Evolutionary conservation across 2,888 invertebrate genomes (phyloP).

Genomic region (Sarcophaga rosellei): DNA sequence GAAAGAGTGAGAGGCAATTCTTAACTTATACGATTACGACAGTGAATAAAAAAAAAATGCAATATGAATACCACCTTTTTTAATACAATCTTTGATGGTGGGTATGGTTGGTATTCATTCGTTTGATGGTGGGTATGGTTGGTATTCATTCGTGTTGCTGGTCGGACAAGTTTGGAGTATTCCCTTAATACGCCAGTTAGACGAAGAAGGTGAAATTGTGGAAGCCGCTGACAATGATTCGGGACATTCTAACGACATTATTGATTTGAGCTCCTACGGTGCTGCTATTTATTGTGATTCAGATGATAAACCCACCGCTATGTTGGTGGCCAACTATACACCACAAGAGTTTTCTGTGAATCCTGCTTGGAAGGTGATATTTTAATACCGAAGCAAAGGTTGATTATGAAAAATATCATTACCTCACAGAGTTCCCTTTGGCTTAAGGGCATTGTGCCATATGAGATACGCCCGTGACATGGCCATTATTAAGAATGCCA

Average conservation of each 20-base stretch:
- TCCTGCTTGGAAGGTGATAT: constrained; percentile 91
- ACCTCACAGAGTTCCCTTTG: constrained; percentile 84
- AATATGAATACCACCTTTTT: no score
- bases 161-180: constrained; percentile 24
- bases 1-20: no score
- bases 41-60: no score
- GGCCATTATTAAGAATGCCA: constrained; percentile 86
- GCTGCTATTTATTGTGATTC: constrained; percentile 83
- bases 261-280: constrained; percentile 84
- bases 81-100: no score
- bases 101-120: no score
- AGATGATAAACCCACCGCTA: constrained; percentile 78
- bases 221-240: constrained; percentile 34
- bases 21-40: no score
- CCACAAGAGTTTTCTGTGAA: constrained; percentile 82
- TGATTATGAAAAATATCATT: constrained; percentile 83
- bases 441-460: constrained; percentile 87
- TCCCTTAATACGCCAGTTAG: constrained; percentile 52
- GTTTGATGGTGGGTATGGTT: no score
- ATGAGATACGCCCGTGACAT: constrained; percentile 84
- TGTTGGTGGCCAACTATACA: constrained; percentile 76
- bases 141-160: constrained; percentile 35
- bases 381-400: constrained; percentile 83
- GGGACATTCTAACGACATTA: constrained; percentile 75
- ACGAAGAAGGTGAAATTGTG: constrained; percentile 59